Conservation (phyloP, 2,797 vertebrate genomes). For the Spheniscus humboldti region DNA sequence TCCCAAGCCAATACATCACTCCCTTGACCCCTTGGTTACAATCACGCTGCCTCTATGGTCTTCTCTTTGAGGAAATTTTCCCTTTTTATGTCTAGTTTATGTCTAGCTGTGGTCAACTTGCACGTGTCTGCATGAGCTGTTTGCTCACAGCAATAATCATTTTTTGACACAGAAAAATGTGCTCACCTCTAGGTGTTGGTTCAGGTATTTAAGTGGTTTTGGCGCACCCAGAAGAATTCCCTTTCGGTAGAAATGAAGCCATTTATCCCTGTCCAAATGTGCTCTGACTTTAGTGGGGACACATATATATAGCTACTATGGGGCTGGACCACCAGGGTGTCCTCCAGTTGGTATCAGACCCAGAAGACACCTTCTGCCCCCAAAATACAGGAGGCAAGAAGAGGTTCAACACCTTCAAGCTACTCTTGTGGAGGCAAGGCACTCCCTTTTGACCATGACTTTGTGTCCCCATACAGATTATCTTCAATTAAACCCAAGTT, state of each 20-base stretch:
- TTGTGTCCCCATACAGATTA: neutral
- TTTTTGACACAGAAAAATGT: neutral
- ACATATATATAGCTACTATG: neutral
- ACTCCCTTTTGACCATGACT: neutral
- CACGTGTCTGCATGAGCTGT: neutral
- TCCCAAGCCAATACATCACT: neutral
- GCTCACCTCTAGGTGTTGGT: neutral
- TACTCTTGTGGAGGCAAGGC: neutral
- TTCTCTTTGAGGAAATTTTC: neutral
- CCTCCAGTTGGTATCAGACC: neutral
- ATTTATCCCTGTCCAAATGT: neutral
- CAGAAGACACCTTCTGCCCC: neutral
- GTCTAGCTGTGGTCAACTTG: neutral
- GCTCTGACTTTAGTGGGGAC: neutral
- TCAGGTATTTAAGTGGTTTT: neutral
- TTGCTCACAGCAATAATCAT: neutral
- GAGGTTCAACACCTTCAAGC: neutral
- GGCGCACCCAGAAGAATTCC: rapidly evolving
- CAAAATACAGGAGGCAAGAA: neutral
- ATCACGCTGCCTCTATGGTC: neutral
- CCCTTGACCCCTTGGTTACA: neutral
- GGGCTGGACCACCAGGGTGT: neutral
- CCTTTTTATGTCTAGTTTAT: neutral
- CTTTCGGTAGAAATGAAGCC: neutral
- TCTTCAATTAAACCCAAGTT: neutral